Percentiles rank a stretch among this genome's conserved stretches.
Evolutionary conservation across 2,888 invertebrate genomes (phyloP).

Genomic region (Dasysyrphus albostriatus): DNA sequence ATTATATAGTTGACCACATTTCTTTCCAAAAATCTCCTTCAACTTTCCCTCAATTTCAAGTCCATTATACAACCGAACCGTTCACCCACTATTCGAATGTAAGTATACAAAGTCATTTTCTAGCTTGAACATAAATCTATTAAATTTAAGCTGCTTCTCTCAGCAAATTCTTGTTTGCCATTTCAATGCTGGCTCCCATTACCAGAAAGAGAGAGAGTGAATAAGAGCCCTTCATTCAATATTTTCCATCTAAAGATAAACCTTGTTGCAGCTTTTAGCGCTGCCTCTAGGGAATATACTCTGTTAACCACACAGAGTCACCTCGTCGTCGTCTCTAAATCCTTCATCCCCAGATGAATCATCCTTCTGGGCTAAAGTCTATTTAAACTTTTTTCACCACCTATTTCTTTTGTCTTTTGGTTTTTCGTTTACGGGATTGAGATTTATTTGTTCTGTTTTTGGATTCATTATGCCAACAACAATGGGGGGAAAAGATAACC

Average conservation of each 20-base stretch:
- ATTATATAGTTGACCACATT: constrained; percentile 17
- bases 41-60: constrained; percentile 3
- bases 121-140: constrained; percentile 48
- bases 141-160: constrained; percentile 37
- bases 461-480: constrained; percentile 14
- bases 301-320: constrained; percentile 47
- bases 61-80: constrained; percentile 1
- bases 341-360: constrained; percentile 5
- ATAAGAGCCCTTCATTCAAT: constrained; percentile 51
- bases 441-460: constrained; percentile 23
- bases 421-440: background rate
- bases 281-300: constrained; percentile 28
- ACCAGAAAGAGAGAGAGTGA: background rate
- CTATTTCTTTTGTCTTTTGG: constrained; percentile 5
- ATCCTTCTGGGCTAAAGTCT: constrained; percentile 18
- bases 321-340: background rate
- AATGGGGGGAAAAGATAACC: background rate
- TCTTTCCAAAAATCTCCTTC: background rate
- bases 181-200: constrained; percentile 21
- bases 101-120: background rate
- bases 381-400: constrained; percentile 6
- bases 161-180: constrained; percentile 26
- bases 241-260: constrained; percentile 54
- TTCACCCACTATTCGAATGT: background rate
- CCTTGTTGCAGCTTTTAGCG: constrained; percentile 45